A percentile compares a stretch with the other conserved stretches of the same genome.
phyloP scores from a whole-genome alignment of 2,888 invertebrate genomes.

The Empis stercorea region DNA sequence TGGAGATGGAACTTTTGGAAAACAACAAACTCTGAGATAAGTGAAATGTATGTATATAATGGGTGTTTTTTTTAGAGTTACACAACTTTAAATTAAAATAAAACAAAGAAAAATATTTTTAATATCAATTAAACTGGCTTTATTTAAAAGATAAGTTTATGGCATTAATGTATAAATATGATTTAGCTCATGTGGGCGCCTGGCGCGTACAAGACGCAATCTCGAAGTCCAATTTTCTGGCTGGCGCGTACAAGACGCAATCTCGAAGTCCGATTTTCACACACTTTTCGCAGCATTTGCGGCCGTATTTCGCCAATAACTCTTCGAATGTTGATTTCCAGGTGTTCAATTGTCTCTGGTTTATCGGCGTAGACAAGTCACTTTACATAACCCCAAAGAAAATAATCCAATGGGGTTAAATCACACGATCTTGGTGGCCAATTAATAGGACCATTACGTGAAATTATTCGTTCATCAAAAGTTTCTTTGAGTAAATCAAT shows the following conservation, averaged over 20 bases:
- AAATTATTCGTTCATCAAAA: constrained; percentile 5
- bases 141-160: constrained; percentile 1
- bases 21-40: too few relatives aligned
- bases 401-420: too few relatives aligned
- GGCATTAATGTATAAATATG: not conserved
- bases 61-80: not conserved
- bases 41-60: too few relatives aligned
- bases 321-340: constrained; percentile 1
- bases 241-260: not conserved
- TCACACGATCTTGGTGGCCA: not conserved
- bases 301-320: constrained; percentile 1
- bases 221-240: too few relatives aligned
- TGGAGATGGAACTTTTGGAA: too few relatives aligned
- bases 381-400: constrained; percentile 1
- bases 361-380: constrained; percentile 1
- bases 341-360: not conserved
- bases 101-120: not conserved
- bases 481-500: constrained; percentile 6
- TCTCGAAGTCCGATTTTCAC: constrained; percentile 1
- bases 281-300: not conserved
- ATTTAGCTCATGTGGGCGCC: not conserved
- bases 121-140: not conserved
- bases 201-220: too few relatives aligned
- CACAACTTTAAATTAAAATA: not conserved
- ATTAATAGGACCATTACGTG: not conserved